phyloP scores from a whole-genome alignment of 2,888 invertebrate genomes.

The Eristalis pertinax region DNA sequence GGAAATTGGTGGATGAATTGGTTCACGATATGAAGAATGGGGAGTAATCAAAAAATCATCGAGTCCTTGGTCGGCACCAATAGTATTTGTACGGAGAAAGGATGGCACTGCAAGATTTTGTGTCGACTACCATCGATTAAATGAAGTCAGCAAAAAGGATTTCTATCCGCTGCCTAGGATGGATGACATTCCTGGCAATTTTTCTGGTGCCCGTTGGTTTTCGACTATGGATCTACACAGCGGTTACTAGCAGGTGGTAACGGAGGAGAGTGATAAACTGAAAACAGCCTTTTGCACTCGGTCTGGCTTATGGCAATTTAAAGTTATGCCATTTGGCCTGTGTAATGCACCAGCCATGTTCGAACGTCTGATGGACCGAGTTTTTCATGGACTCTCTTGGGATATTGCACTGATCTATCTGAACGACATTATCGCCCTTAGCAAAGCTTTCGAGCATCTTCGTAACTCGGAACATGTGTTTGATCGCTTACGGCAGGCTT shows the following conservation, averaged over 20 bases:
- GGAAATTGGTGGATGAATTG: too few species aligned
- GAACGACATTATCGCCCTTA: background rate
- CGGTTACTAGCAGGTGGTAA: slow-evolving; percentile 63
- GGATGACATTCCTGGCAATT: slow-evolving; percentile 62
- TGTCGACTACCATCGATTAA: background rate
- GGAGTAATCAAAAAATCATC: slow-evolving; percentile 43
- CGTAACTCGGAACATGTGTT: background rate
- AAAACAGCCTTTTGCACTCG: slow-evolving; percentile 73
- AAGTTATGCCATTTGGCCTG: slow-evolving; percentile 73
- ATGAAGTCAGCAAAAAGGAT: background rate
- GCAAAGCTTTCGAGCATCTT: background rate
- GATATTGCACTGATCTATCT: slow-evolving; percentile 49
- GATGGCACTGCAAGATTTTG: background rate
- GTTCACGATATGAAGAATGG: slow-evolving; percentile 8
- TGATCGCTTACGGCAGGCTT: background rate
- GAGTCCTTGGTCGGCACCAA: slow-evolving; percentile 35
- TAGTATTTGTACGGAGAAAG: slow-evolving; percentile 39
- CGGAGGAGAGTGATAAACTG: slow-evolving; percentile 59
- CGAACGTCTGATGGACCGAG: slow-evolving; percentile 67
- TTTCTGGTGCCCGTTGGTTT: slow-evolving; percentile 56
- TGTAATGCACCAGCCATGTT: slow-evolving; percentile 70
- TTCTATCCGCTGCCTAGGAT: slow-evolving; percentile 5
- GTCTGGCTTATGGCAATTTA: slow-evolving; percentile 73
- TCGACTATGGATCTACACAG: too few species aligned
- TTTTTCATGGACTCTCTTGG: slow-evolving; percentile 40